These are phyloP conservation scores for Athalia circularis DNA, from an alignment of 2,888 invertebrate species.

Conservation along the genomic window DNA sequence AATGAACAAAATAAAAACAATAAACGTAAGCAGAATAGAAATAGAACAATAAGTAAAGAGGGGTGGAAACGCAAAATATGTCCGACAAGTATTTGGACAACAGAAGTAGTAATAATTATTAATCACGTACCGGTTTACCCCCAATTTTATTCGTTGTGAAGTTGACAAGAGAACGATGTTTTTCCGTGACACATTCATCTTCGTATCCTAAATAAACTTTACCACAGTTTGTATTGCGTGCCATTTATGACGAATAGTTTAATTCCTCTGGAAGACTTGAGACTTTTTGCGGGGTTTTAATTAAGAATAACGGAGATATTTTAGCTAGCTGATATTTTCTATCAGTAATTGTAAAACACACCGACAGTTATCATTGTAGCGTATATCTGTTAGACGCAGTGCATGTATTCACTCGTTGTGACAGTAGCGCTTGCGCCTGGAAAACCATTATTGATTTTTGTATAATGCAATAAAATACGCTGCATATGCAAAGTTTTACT, in stretches of 20 bases:
- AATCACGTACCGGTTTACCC: constrained; percentile 76
- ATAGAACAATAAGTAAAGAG: too few species aligned
- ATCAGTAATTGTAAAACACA: constrained; percentile 19
- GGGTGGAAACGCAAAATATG: neutral
- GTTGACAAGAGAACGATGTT: constrained; percentile 80
- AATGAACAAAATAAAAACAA: too few species aligned
- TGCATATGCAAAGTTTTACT: neutral
- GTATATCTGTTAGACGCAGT: constrained; percentile 15
- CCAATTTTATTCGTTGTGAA: constrained; percentile 90
- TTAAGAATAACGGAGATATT: neutral
- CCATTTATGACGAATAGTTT: constrained; percentile 61
- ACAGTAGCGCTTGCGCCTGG: constrained; percentile 22
- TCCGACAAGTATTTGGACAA: too few species aligned
- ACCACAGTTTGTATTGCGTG: constrained; percentile 74
- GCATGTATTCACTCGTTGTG: neutral
- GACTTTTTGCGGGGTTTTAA: neutral
- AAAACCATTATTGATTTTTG: constrained; percentile 28
- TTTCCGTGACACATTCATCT: constrained; percentile 85
- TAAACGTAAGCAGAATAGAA: too few species aligned
- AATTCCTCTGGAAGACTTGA: constrained; percentile 31
- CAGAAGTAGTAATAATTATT: neutral
- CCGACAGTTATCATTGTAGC: constrained; percentile 20
- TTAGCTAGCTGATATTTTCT: neutral
- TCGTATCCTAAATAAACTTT: constrained; percentile 86
- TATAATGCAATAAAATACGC: neutral